phyloP scores from a whole-genome alignment of 2,888 invertebrate genomes.

The Strigamia maritima region DNA sequence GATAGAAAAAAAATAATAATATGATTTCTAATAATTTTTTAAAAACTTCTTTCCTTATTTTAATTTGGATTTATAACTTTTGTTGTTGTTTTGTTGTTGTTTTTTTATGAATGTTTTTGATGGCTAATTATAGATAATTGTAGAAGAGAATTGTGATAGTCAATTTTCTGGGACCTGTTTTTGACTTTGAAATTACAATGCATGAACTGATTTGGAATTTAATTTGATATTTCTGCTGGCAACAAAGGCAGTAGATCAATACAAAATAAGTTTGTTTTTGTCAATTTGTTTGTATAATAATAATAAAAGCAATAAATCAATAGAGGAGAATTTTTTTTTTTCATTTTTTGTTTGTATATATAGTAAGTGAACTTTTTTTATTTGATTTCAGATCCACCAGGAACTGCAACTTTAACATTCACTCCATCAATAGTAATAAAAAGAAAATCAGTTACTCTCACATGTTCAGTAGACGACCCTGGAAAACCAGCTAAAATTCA shows the following conservation, averaged over 20 bases:
- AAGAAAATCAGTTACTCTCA: conserved; percentile 74
- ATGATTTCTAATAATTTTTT: not conserved
- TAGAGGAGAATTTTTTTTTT: conserved; percentile 30
- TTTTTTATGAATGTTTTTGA: not conserved
- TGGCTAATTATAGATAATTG: not conserved
- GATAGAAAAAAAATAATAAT: not conserved
- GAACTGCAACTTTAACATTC: conserved; percentile 72
- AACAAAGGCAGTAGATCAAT: not conserved
- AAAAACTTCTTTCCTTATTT: not conserved
- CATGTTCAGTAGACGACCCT: conserved; percentile 75
- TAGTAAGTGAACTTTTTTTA: not conserved
- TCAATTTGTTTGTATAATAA: not conserved
- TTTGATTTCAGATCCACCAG: conserved; percentile 68
- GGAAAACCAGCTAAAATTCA: conserved; percentile 66
- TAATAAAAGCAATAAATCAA: not conserved
- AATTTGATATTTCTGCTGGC: not conserved
- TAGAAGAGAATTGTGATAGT: not conserved
- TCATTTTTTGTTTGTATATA: not conserved
- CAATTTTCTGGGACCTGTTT: not conserved
- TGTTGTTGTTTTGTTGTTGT: not conserved
- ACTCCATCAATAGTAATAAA: conserved; percentile 75
- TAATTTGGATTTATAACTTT: not conserved
- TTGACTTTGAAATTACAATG: not conserved
- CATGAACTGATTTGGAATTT: not conserved
- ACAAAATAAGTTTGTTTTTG: conserved; percentile 21